phyloP scores from a whole-genome alignment of 1,140 invertebrate genomes.

The Rhynchophorus ferrugineus region DNA sequence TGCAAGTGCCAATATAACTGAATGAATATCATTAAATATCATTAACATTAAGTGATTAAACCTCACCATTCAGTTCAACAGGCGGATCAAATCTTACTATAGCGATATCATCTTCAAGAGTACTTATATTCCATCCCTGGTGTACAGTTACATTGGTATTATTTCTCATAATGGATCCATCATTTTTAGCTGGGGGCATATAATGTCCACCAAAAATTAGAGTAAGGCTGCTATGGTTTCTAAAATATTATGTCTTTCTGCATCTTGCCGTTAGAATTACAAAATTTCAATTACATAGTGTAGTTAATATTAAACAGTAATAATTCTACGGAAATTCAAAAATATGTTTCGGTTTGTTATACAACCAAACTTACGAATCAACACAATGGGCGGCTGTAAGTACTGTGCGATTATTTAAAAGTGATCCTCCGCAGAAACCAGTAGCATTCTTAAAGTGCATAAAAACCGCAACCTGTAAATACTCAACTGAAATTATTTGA shows the following conservation, averaged over 20 bases:
- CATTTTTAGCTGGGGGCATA: slow-evolving; percentile 1
- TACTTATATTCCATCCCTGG: slow-evolving; percentile 11
- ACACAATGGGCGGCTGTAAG: slow-evolving; percentile 53
- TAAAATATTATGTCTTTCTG: too few species aligned
- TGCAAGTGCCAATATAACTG: not conserved
- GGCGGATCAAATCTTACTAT: slow-evolving; percentile 2
- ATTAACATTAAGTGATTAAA: not conserved
- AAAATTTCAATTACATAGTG: too few species aligned
- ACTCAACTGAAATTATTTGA: too few species aligned
- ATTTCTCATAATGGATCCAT: too few species aligned
- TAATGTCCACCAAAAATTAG: slow-evolving; percentile 10
- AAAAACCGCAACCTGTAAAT: not conserved
- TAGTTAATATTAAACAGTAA: too few species aligned
- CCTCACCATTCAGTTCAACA: slow-evolving; percentile 6
- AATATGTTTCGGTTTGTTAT: too few species aligned
- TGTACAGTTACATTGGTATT: slow-evolving; percentile 7
- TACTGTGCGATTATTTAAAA: slow-evolving; percentile 43
- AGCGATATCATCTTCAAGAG: slow-evolving; percentile 13
- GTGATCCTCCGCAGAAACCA: slow-evolving; percentile 47
- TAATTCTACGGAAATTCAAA: too few species aligned
- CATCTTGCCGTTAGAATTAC: too few species aligned
- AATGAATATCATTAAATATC: not conserved
- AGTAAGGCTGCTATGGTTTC: not conserved
- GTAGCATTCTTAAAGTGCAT: slow-evolving; percentile 1
- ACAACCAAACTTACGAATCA: slow-evolving; percentile 8